Base-by-base conservation (phyloP, 2,888 invertebrate species). In the Stratiomys singularior region DNA sequence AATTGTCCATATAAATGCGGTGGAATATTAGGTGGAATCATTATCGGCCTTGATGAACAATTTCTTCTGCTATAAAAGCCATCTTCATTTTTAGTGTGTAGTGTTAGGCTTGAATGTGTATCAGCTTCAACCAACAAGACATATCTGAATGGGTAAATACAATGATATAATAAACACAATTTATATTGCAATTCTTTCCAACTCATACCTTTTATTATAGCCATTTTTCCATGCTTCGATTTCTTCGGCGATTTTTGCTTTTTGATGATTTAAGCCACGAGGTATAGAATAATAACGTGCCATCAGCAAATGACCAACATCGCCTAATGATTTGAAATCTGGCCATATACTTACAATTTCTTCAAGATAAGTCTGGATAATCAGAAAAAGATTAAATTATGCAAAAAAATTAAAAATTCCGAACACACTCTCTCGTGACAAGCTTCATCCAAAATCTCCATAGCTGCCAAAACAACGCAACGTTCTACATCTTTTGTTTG, bases 391-490 rank as follows among this genome's bases (percentile, higher is more conserved):
- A n/a, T n/a, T n/a, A n/a, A n/a, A n/a, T n/a, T n/a, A n/a, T n/a
- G n/a, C 44, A 13, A 74, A 28, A 21, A 44, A 56, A 69, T 15
- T 27, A 76, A n/a, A n/a, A n/a, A n/a, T n/a, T n/a, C n/a, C n/a
- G n/a, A n/a, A n/a, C n/a, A n/a, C n/a, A 94, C 94, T 84, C 93
- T 92, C 80, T 96, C 92, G 87, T 96, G 96, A 84, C 95, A 95
- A n/a, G 97, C 96, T 88, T 98, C 98, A 84, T 97, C 95, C 60
- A 98, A 88, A 77, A 94, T 93, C 81, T 92, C 91, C 76, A 97
- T 88, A 4, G 98, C 96, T 11, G 93, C 91, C 81, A 94, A 89
- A 9, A 93, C 92, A 30, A 98, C 94, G 52, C 93, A 90, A 80
- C 92, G 92, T 78, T 94, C 94, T 79, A 91, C 89, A 85, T 99